Percentiles rank a stretch among this genome's conserved stretches.
These are phyloP conservation scores for Galaxias olidus DNA, from an alignment of 2,797 vertebrate species.

Conservation along the genomic window DNA sequence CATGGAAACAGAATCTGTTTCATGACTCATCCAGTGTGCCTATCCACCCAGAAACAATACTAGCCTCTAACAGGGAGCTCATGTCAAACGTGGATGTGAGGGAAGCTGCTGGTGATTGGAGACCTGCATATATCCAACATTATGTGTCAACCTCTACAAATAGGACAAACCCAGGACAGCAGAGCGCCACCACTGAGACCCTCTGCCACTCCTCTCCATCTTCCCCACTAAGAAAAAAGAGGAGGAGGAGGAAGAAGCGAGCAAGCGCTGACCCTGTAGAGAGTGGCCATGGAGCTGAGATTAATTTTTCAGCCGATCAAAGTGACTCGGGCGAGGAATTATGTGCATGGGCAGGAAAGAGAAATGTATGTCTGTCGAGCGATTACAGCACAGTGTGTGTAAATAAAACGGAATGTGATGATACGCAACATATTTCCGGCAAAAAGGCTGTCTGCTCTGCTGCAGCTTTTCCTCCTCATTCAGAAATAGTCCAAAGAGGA, in stretches of 20 bases:
- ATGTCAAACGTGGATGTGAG: conserved; percentile 8
- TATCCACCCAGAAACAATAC: conserved; percentile 22
- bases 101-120: conserved; percentile 18
- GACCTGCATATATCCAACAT: conserved; percentile 6
- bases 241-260: conserved; percentile 73
- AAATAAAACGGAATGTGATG: conserved; percentile 26
- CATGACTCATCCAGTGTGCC: conserved; percentile 16
- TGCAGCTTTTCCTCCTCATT: conserved; percentile 29
- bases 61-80: conserved; percentile 15
- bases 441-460: no score
- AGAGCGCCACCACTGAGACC: conserved; percentile 16
- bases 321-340: conserved; percentile 66
- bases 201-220: conserved; percentile 46
- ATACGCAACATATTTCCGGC: no score
- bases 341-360: conserved; percentile 27
- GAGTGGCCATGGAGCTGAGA: conserved; percentile 36
- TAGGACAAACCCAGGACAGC: conserved; percentile 1
- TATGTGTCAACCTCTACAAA: no score
- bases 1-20: conserved; percentile 21
- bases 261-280: conserved; percentile 52
- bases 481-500: conserved; percentile 6
- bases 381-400: conserved; percentile 23
- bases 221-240: conserved; percentile 62
- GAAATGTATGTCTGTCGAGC: conserved; percentile 17
- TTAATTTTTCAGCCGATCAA: conserved; percentile 28